Evolutionary conservation across 2,888 invertebrate species (phyloP), one percentile per base, ranked within the genome.

Genomic region (Drosophila paranaensis): DNA sequence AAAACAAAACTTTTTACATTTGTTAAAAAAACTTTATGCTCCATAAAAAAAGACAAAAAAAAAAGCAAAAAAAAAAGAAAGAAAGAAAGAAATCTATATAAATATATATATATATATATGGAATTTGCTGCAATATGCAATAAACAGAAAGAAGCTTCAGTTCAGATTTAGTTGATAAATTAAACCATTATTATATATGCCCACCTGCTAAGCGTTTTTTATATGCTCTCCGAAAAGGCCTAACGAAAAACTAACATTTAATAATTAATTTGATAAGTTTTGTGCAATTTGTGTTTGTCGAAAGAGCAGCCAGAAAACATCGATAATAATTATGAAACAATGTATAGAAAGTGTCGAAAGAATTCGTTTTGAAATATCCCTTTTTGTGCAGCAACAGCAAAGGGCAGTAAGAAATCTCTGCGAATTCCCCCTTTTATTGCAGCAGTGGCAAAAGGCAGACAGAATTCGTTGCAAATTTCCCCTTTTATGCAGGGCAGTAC

Each of bases 91-190:
- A 20, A 45, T 13, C 6, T 20, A 20, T 20, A 20, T 20, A 20
- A 27, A 27, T 2, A 4, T 25, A 45, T 45, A 16, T 43, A 43
- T 43, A 20, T 11, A 11, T 20, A 20, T 70, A n/a, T 61, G 70
- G 74, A 79, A 79, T 76, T 63, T 72, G 79, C 72, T 82, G 83
- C 82, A 84, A 82, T 84, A 72, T 75, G 82, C 77, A 80, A 81
- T n/a, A 68, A 67, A 71, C 53, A 42, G 42, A 68, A 60, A 74
- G 71, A 77, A 77, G 77, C 77, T 74, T 77, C 74, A 67, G 66
- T 71, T 77, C 27, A 33, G 71, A 33, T 66, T 62, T 62, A 67
- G 67, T 50, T 50, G 3, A 13, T 50, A 50, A 56, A 73, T 56
- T 53, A 50, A 60, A 35, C 50, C 6, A 33, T 20, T 20, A 20